These are phyloP conservation scores for Xenus cinereus DNA, from an alignment of 2,113 vertebrate species.

Conservation along the genomic window DNA sequence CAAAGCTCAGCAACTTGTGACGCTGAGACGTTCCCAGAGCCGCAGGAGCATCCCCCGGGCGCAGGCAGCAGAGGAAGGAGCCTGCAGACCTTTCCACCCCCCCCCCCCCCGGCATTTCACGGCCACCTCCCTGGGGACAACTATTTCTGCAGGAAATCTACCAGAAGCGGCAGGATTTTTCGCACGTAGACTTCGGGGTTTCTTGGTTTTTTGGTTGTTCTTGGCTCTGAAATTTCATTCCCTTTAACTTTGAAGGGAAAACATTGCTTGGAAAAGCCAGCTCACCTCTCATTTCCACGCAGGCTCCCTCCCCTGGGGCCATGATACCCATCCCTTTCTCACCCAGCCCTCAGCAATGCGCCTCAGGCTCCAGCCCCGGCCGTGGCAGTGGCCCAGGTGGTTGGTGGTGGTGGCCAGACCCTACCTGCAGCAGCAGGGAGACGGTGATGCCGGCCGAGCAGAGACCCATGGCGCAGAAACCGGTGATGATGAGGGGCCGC, in stretches of 20 bases:
- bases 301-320: accelerated
- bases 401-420: not conserved
- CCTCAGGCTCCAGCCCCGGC: not conserved
- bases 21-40: not conserved
- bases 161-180: not conserved
- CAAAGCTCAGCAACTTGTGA: not conserved
- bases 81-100: not conserved
- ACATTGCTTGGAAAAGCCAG: not conserved
- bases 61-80: not conserved
- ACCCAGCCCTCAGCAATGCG: not conserved
- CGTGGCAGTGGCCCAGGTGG: accelerated
- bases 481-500: conserved; percentile 82
- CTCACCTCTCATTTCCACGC: not conserved
- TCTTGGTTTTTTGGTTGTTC: not conserved
- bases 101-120: not conserved
- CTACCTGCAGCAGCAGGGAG: conserved; percentile 84
- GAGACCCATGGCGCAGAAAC: conserved; percentile 87
- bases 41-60: not conserved
- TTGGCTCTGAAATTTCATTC: not conserved
- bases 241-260: not conserved
- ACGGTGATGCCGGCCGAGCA: conserved; percentile 85
- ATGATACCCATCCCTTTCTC: not conserved
- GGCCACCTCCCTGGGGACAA: not conserved
- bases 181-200: not conserved
- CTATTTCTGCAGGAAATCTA: not conserved